phyloP scores from a whole-genome alignment of 2,888 invertebrate genomes.

The Conus canariensis region DNA sequence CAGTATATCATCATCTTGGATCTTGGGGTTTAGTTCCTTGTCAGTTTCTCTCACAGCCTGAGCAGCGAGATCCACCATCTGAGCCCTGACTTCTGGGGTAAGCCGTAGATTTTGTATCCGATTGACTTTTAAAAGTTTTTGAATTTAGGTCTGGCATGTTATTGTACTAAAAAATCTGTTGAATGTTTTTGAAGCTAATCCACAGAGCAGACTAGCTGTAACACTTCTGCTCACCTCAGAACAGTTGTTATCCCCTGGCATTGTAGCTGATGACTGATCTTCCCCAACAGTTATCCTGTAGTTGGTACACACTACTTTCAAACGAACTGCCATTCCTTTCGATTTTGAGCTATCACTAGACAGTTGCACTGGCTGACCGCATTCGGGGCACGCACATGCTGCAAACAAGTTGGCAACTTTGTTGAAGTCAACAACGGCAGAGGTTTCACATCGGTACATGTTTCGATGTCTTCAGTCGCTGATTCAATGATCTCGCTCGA shows the following conservation, averaged over 20 bases:
- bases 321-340: background rate
- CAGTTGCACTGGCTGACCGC: background rate
- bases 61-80: background rate
- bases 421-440: background rate
- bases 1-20: constrained; percentile 2
- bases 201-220: background rate
- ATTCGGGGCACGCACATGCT: background rate
- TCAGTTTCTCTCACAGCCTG: background rate
- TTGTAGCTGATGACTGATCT: background rate
- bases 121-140: background rate
- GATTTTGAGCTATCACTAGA: background rate
- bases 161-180: background rate
- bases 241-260: background rate
- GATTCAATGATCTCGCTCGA: background rate
- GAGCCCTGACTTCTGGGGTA: background rate
- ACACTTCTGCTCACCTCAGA: background rate
- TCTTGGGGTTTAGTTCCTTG: background rate
- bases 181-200: background rate
- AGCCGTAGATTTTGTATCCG: background rate
- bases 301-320: background rate
- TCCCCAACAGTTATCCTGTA: background rate
- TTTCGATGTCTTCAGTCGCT: background rate
- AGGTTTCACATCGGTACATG: background rate
- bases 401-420: background rate
- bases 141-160: background rate